Base-by-base conservation (phyloP, 2,113 vertebrate species). In the Oceanites oceanicus region DNA sequence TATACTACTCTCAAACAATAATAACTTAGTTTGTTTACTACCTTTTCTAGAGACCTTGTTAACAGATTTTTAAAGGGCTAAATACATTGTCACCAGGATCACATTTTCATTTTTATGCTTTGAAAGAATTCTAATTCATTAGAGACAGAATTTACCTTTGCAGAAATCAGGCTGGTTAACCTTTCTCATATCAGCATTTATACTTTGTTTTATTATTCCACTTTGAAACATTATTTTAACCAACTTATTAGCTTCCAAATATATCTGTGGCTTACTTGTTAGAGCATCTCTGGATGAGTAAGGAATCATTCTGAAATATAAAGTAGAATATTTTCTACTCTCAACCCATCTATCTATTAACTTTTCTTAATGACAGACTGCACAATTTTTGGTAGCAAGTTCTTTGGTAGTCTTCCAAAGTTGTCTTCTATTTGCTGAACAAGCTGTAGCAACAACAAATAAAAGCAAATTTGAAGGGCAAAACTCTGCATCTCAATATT, bases 401-500 rank as follows among this genome's bases (percentile, higher is more conserved):
- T 86, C 25, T 62, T 92, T 89, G 42, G 42, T 66, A 74, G 32
- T 32, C 32, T 80, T 95, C 63, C 55, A 88, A 0, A 0, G 4
- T 77, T 90, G 21, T 68, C 47, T 92, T 72, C 25, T 90, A 68
- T 82, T 93, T 92, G 55, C 63, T 92, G 86, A 96, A 80, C 53
- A 90, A 78, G 72, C 40, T 66, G n/a, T 38, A 86, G 12, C 22
- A 92, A 86, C 9, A 86, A 72, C n/a, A 88, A 91, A 71, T 58
- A 26, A 74, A 94, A 94, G 49, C 49, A 94, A 76, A 83, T 80
- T 65, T 94, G 86, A 91, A 96, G 79, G 91, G n/a, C 40, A 73
- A 88, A 94, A 58, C 15, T 58, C 53, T 53, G 15, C 23, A 49
- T 87, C 61, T 79, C 66, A 73, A 3, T 92, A 76, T 92, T 80